Evolutionary conservation across 2,113 vertebrate genomes (phyloP).

Genomic region (Caracal caracal): DNA sequence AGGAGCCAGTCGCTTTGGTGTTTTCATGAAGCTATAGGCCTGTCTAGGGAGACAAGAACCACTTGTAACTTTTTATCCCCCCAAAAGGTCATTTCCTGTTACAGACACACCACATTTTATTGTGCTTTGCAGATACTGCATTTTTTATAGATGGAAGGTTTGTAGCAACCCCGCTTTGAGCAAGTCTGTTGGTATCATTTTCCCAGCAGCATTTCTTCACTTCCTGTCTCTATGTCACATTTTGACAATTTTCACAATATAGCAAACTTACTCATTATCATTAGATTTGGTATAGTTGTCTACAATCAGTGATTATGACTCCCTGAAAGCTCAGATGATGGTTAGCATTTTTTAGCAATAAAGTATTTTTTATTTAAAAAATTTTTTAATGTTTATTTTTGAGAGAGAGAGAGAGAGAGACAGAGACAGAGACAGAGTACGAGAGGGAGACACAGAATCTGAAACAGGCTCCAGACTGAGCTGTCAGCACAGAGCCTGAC

Average conservation of each 20-base stretch:
- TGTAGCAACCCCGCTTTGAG: background rate
- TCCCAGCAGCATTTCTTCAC: background rate
- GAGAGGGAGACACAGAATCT: too few species aligned
- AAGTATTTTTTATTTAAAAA: background rate
- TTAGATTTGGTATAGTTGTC: background rate
- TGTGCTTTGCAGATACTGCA: background rate
- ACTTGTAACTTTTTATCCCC: background rate
- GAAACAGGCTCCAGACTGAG: too few species aligned
- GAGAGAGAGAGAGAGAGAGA: too few species aligned
- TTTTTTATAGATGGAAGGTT: background rate
- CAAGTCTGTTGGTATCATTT: background rate
- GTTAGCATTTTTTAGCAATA: background rate
- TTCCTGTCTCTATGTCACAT: background rate
- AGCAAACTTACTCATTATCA: background rate
- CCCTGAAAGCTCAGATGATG: background rate
- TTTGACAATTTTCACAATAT: background rate
- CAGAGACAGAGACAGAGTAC: too few species aligned
- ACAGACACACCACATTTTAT: background rate
- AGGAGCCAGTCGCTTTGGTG: background rate
- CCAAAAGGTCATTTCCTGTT: background rate
- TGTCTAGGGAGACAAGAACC: background rate
- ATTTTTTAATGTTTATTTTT: too few species aligned
- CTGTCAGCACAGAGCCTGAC: too few species aligned
- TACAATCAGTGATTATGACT: background rate
- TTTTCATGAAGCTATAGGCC: background rate